Evolutionary conservation across 2,113 vertebrate species (phyloP).

Genomic region (Arothron firmamentum): DNA sequence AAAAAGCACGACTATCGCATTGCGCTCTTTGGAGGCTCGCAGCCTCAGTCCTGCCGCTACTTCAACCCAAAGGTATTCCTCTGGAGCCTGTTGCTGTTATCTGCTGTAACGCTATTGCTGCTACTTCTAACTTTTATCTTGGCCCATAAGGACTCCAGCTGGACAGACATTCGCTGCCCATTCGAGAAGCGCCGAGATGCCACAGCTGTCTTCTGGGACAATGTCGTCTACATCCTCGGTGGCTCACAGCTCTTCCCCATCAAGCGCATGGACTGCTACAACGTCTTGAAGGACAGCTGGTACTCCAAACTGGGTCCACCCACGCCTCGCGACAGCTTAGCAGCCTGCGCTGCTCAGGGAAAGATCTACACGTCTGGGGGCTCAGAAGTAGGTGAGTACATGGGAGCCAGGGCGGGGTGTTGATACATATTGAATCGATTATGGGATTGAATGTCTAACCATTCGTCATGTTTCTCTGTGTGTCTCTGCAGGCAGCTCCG

Average conservation of each 20-base stretch:
- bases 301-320: slow-evolving; percentile 96
- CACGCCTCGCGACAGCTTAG: slow-evolving; percentile 92
- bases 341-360: slow-evolving; percentile 91
- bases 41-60: slow-evolving; percentile 96
- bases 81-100: no score
- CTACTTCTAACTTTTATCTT: not conserved
- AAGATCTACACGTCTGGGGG: slow-evolving; percentile 98
- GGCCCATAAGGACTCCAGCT: slow-evolving; percentile 85
- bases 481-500: slow-evolving; percentile 83
- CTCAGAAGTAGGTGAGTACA: slow-evolving; percentile 91
- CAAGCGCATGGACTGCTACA: slow-evolving; percentile 99
- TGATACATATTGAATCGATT: no score
- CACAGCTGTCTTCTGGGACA: slow-evolving; percentile 96
- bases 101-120: no score
- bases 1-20: slow-evolving; percentile 95
- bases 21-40: slow-evolving; percentile 94
- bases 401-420: not conserved
- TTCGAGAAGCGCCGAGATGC: slow-evolving; percentile 96
- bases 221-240: slow-evolving; percentile 97
- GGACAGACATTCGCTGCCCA: slow-evolving; percentile 96
- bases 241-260: slow-evolving; percentile 98
- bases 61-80: slow-evolving; percentile 91
- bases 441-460: not conserved
- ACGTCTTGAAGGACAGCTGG: slow-evolving; percentile 98
- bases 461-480: no score